Conservation (phyloP, 2,888 invertebrate species). For the Eristalis pertinax region DNA sequence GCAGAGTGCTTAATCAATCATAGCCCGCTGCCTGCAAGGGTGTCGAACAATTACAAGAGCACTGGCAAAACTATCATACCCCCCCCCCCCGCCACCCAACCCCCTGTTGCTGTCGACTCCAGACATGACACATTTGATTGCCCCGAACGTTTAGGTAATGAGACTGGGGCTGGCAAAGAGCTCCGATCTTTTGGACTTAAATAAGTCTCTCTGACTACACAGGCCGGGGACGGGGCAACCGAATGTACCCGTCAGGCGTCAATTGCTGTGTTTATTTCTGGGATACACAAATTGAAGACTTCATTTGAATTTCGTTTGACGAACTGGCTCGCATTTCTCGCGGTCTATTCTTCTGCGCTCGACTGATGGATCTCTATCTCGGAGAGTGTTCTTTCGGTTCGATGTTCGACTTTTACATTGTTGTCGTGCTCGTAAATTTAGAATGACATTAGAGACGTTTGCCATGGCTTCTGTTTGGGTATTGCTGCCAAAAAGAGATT, state of each 20-base stretch:
- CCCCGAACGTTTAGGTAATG: conserved; percentile 1
- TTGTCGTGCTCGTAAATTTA: conserved; percentile 14
- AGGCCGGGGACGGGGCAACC: background rate
- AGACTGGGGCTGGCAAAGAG: background rate
- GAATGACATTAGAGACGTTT: conserved; percentile 26
- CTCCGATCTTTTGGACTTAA: background rate
- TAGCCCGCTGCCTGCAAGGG: background rate
- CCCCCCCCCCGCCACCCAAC: background rate
- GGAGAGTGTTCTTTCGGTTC: background rate
- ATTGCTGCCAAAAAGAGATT: conserved; percentile 7
- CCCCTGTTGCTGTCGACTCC: background rate
- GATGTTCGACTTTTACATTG: conserved; percentile 33
- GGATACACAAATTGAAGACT: conserved; percentile 11
- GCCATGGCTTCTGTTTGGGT: background rate
- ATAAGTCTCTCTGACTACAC: background rate
- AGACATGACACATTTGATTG: conserved; percentile 13
- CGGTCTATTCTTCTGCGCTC: background rate
- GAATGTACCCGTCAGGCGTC: conserved; percentile 3
- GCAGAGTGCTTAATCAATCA: conserved; percentile 64
- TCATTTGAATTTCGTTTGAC: conserved; percentile 3
- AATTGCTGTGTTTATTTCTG: conserved; percentile 23
- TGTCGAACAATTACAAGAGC: conserved; percentile 6
- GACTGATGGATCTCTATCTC: background rate
- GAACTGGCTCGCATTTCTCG: background rate
- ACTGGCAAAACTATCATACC: background rate